Conservation (phyloP, 2,888 invertebrate genomes). For the Erebia ligea region DNA sequence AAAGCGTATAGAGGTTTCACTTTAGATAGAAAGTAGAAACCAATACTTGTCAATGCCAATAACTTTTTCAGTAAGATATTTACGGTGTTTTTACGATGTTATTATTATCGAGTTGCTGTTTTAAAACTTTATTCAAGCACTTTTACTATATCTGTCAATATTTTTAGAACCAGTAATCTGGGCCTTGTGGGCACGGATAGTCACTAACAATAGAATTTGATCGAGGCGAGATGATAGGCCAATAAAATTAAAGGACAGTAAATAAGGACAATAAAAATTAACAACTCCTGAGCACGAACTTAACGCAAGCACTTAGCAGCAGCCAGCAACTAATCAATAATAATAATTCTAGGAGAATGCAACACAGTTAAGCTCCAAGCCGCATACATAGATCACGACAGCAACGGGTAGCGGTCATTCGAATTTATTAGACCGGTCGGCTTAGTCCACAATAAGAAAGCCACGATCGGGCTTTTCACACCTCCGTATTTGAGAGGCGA, state of each 20-base stretch:
- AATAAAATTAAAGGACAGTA: not conserved
- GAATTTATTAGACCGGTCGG: slow-evolving; percentile 72
- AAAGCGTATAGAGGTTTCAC: not conserved
- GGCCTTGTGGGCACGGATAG: no score
- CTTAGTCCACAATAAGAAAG: slow-evolving; percentile 74
- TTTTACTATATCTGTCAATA: no score
- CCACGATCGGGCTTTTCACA: slow-evolving; percentile 75
- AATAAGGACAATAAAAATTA: not conserved
- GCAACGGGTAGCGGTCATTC: slow-evolving; percentile 44
- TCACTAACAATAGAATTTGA: no score
- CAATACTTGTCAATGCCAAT: no score
- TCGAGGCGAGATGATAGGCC: no score
- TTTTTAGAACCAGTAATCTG: no score
- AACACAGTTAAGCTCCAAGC: slow-evolving; percentile 21
- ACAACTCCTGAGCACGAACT: not conserved
- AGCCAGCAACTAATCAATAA: not conserved
- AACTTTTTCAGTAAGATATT: no score
- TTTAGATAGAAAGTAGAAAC: not conserved
- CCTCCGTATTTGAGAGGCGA: slow-evolving; percentile 74
- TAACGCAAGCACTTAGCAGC: not conserved
- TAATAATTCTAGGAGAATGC: slow-evolving; percentile 7
- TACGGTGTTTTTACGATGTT: no score
- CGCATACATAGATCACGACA: slow-evolving; percentile 36
- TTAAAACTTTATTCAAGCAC: no score
- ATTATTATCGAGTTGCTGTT: no score